phyloP scores from a whole-genome alignment of 2,888 invertebrate species.

The Polietes domitor region DNA sequence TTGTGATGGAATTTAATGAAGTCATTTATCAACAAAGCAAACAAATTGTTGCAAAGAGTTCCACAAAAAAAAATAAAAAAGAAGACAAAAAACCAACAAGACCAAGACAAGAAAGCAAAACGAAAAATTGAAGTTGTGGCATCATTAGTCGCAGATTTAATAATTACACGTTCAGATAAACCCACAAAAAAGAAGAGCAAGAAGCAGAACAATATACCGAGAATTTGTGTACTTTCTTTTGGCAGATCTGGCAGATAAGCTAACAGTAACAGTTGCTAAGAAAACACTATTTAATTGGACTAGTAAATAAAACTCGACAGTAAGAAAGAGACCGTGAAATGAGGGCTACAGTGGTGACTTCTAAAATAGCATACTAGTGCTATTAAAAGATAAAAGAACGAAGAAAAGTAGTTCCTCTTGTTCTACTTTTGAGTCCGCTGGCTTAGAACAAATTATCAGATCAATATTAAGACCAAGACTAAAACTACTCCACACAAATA shows the following conservation, averaged over 20 bases:
- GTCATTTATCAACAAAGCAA: conserved; percentile 10
- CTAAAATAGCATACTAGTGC: not conserved
- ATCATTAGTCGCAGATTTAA: not conserved
- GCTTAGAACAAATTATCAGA: too few species aligned
- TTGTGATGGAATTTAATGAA: not conserved
- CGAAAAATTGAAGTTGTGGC: not conserved
- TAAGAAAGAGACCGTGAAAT: not conserved
- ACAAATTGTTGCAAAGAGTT: not conserved
- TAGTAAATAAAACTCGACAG: conserved; percentile 48
- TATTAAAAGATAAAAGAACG: not conserved
- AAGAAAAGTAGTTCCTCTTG: not conserved
- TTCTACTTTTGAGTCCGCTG: too few species aligned
- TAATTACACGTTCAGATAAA: not conserved
- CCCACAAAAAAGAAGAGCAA: not conserved
- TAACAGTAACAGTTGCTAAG: conserved; percentile 20
- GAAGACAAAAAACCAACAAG: not conserved
- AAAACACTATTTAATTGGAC: conserved; percentile 48
- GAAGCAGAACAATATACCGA: not conserved
- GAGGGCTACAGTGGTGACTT: not conserved
- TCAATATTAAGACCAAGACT: too few species aligned
- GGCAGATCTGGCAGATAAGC: not conserved
- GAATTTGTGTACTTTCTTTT: conserved; percentile 11
- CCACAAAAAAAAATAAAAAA: not conserved
- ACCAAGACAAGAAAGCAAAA: too few species aligned
- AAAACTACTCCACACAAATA: too few species aligned